phyloP scores from a whole-genome alignment of 2,888 invertebrate genomes.

The Acanthosoma haemorrhoidale region DNA sequence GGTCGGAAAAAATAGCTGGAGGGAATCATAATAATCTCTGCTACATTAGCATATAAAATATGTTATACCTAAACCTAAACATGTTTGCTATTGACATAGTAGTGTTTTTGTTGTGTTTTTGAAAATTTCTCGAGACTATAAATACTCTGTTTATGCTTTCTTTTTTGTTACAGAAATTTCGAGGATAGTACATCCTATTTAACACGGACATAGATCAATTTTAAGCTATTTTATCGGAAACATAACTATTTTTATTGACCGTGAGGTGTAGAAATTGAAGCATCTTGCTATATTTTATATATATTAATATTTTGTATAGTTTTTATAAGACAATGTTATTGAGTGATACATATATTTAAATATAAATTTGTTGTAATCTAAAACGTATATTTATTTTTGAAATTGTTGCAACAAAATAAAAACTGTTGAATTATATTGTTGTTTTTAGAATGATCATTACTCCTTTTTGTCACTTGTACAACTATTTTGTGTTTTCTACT shows the following conservation, averaged over 20 bases:
- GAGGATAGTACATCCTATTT: conserved; percentile 26
- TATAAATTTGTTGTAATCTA: not conserved
- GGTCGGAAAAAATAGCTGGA: too few species aligned
- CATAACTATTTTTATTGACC: not conserved
- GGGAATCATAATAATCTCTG: too few species aligned
- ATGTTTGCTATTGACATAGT: too few species aligned
- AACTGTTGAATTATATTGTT: not conserved
- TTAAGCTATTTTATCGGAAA: not conserved
- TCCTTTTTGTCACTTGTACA: too few species aligned
- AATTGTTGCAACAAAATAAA: not conserved
- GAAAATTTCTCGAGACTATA: not conserved
- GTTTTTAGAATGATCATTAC: not conserved
- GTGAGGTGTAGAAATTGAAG: not conserved
- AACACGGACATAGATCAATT: conserved; percentile 13
- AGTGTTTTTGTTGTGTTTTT: not conserved
- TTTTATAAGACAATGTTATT: not conserved
- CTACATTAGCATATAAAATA: too few species aligned
- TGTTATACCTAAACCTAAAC: too few species aligned
- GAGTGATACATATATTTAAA: not conserved
- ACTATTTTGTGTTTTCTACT: too few species aligned
- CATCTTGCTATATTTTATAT: conserved; percentile 6
- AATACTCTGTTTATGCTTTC: not conserved
- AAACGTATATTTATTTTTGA: not conserved
- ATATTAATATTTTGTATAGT: conserved; percentile 10
- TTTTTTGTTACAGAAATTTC: conserved; percentile 25